Evolutionary conservation across 2,888 invertebrate genomes (phyloP).

Genomic region (Lamproptera curius): DNA sequence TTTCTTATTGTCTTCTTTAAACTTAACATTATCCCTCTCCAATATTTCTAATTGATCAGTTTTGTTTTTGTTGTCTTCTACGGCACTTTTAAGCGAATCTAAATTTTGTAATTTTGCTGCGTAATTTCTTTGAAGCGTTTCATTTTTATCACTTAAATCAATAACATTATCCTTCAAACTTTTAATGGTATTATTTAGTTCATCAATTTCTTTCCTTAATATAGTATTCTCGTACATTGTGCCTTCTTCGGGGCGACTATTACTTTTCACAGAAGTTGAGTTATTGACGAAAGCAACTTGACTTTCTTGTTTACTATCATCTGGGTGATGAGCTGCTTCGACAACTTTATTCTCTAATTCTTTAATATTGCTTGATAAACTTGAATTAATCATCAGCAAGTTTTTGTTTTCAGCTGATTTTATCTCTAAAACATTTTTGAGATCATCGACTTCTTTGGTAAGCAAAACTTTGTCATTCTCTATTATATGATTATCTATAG

Average conservation of each 20-base stretch:
- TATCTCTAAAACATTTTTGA: constrained; percentile 50
- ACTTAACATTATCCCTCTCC: constrained; percentile 38
- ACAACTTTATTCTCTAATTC: constrained; percentile 28
- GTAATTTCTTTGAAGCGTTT: constrained; percentile 34
- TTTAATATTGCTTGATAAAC: constrained; percentile 37
- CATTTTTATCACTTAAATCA: constrained; percentile 36
- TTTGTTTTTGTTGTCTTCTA: constrained; percentile 42
- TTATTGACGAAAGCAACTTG: background rate
- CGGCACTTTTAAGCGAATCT: constrained; percentile 33
- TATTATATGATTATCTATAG: constrained; percentile 71
- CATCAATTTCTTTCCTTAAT: constrained; percentile 33
- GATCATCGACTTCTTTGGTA: constrained; percentile 61
- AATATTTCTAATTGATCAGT: constrained; percentile 37
- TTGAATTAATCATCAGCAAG: constrained; percentile 39
- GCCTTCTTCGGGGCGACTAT: constrained; percentile 23
- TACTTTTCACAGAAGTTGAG: background rate
- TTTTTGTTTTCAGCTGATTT: constrained; percentile 42
- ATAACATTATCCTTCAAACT: constrained; percentile 32
- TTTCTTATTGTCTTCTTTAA: constrained; percentile 46
- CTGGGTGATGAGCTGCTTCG: constrained; percentile 23
- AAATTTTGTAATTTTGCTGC: constrained; percentile 30
- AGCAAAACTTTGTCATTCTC: constrained; percentile 73
- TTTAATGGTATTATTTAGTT: constrained; percentile 33
- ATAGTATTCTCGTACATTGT: constrained; percentile 37
- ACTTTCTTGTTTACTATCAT: constrained; percentile 32